Evolutionary conservation across 1,140 invertebrate genomes (phyloP).

Genomic region (Adelges cooleyi): DNA sequence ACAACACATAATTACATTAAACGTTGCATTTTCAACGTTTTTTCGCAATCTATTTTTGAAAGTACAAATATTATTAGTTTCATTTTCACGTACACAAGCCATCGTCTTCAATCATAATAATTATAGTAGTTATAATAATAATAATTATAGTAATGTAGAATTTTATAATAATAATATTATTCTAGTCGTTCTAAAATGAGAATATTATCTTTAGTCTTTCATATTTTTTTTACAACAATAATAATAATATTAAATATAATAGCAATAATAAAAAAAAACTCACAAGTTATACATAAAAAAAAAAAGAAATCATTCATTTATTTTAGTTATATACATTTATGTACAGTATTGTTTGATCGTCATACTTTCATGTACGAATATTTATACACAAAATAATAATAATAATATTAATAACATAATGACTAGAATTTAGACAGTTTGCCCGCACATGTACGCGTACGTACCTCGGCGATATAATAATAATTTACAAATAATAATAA

Average conservation of each 20-base stretch:
- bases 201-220: conserved; percentile 15
- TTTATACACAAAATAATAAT: neutral
- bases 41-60: no score
- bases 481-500: no score
- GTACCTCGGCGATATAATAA: no score
- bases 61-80: no score
- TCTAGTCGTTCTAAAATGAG: conserved; percentile 3
- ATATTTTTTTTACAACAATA: conserved; percentile 12
- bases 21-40: no score
- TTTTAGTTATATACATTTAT: no score
- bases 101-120: no score
- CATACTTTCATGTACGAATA: neutral
- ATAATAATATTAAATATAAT: neutral
- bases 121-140: no score
- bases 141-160: no score
- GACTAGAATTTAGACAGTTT: conserved; percentile 15
- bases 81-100: no score
- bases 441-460: neutral
- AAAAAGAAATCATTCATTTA: no score
- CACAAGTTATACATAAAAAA: neutral
- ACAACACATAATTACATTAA: no score
- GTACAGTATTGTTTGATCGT: neutral
- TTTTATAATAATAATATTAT: neutral
- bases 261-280: conserved; percentile 5
- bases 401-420: neutral